Conservation (phyloP, 1,140 invertebrate species). For the Melipona quadrifasciata region DNA sequence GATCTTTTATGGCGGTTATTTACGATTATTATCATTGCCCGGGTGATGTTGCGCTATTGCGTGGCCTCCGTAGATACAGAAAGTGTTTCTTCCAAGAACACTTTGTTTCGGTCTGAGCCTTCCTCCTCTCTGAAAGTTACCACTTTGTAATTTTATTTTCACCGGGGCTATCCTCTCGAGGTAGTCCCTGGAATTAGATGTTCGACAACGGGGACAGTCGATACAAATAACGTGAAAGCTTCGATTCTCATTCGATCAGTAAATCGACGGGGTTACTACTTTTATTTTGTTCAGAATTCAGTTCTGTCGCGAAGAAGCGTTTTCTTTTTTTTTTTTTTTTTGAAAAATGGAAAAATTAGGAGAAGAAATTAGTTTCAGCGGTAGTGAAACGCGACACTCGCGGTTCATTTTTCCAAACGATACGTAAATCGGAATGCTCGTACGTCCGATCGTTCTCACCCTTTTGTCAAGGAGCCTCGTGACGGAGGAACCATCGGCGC, state of each 20-base stretch:
- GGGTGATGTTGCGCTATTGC: conserved; percentile 45
- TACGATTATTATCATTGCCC: conserved; percentile 71
- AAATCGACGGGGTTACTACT: neutral
- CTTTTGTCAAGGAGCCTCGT: too few species aligned
- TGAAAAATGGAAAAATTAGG: too few species aligned
- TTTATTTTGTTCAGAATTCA: conserved; percentile 12
- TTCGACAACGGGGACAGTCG: neutral
- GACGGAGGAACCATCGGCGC: neutral
- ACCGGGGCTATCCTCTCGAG: neutral
- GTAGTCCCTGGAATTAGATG: conserved; percentile 19
- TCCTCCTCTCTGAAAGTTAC: conserved; percentile 26
- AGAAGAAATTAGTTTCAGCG: too few species aligned
- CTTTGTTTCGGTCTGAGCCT: neutral
- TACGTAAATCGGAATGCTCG: neutral
- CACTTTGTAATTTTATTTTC: conserved; percentile 41
- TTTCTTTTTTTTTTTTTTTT: too few species aligned
- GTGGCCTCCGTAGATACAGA: conserved; percentile 50
- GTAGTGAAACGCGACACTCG: too few species aligned
- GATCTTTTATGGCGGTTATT: conserved; percentile 71
- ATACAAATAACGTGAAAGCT: conserved; percentile 21
- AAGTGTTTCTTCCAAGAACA: conserved; percentile 33
- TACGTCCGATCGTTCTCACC: too few species aligned
- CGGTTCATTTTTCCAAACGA: neutral
- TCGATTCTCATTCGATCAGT: conserved; percentile 39
- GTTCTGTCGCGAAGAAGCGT: too few species aligned